Base-by-base conservation (phyloP, 2,888 invertebrate species). In the Sisyra nigra region DNA sequence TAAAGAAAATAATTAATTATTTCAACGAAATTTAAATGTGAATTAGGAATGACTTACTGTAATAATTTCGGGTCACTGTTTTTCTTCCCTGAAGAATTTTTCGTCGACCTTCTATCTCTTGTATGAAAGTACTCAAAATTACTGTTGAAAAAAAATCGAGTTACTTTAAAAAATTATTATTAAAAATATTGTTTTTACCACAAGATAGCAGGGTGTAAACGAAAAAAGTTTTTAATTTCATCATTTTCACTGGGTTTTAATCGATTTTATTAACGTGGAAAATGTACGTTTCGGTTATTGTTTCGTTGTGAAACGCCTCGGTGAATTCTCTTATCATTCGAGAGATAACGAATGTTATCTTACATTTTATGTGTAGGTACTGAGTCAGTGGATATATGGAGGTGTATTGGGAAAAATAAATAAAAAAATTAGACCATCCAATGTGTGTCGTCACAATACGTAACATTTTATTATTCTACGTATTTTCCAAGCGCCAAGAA, bases 61-160 rank as follows among this genome's bases (percentile, higher is more conserved):
- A 80, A 57, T 86, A 85, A 46, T 71, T 73, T 48, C 84, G 72
- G 2, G 80, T 86, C 54, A 86, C 72, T 9, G 83, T 80, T 63
- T 80, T 78, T 48, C 86, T 69, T 43, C 86, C 86, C 53, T 80
- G 69, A 34, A 86, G 67, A 54, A 87, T 82, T 59, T 80, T 84
- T 53, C 86, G 70, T 54, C 85, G 71, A 9, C 76, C 85, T 59
- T 86, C 85, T 17, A 72, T 71, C 63, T 83, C 80, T 50, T 77
- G 67, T 38, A 80, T 66, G 24, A 57, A 46, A 30, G 76, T 68
- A 47, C 80, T 72, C 53, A 83, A 57, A 45, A 85, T 63, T 54
- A 79, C 79, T 80, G n/a, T n/a, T n/a, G n/a, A n/a, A n/a, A n/a
- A 66, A 50, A 69, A 55, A 50, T 47, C 51, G 45, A 49, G 46